Percentiles rank a stretch among this genome's conserved stretches.
These are phyloP conservation scores for Tinamus major DNA, from an alignment of 2,797 vertebrate genomes.

Conservation along the genomic window DNA sequence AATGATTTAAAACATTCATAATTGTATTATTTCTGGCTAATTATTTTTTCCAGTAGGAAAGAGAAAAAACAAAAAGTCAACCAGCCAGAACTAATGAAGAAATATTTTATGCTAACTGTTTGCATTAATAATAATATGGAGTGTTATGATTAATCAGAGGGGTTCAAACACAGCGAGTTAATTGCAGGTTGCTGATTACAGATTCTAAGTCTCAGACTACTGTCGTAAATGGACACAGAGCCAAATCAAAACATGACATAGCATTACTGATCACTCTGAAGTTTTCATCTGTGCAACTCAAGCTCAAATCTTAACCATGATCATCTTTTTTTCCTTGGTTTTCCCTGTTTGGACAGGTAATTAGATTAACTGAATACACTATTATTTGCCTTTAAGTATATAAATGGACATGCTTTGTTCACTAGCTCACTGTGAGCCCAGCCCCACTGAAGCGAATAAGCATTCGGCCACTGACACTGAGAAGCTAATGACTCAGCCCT, in stretches of 20 bases:
- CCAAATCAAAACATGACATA: slow-evolving; percentile 9
- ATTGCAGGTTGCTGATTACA: slow-evolving; percentile 48
- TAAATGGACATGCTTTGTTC: slow-evolving; percentile 26
- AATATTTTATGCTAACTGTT: slow-evolving; percentile 10
- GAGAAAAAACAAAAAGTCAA: slow-evolving; percentile 10
- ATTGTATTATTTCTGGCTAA: slow-evolving; percentile 54
- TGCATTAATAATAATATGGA: slow-evolving; percentile 24
- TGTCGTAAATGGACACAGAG: background rate
- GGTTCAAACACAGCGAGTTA: slow-evolving; percentile 11
- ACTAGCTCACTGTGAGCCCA: background rate
- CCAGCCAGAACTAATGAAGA: slow-evolving; percentile 69
- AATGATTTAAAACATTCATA: slow-evolving; percentile 37
- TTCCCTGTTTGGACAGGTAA: slow-evolving; percentile 41
- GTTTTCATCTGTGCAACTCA: background rate
- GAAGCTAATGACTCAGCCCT: slow-evolving; percentile 29
- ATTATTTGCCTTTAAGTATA: background rate
- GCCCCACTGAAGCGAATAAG: background rate
- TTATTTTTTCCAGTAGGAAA: slow-evolving; percentile 64
- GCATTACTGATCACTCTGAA: background rate
- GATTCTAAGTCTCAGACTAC: slow-evolving; percentile 23
- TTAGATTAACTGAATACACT: slow-evolving; percentile 25
- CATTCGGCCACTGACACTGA: background rate
- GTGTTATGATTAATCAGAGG: slow-evolving; percentile 47
- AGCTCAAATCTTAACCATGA: background rate
- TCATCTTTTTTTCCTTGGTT: slow-evolving; percentile 17